Evolutionary conservation across 2,888 invertebrate species (phyloP).

Genomic region (Seladonia tumulorum): DNA sequence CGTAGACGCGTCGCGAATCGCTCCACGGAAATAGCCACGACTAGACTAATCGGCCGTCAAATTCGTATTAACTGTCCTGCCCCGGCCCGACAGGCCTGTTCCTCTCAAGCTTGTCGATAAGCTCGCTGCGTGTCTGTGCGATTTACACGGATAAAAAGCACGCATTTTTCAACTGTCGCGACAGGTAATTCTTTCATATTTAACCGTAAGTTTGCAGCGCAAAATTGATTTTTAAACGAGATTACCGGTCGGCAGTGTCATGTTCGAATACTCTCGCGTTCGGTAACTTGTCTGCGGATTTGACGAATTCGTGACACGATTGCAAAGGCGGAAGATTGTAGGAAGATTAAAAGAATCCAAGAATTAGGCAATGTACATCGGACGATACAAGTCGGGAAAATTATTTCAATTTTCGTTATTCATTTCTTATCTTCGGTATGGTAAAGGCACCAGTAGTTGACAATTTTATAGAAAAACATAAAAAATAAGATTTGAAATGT

Average conservation of each 20-base stretch:
- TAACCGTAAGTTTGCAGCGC: not conserved
- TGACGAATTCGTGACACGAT: no score
- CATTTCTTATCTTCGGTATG: no score
- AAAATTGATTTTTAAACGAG: not conserved
- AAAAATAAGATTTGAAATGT: no score
- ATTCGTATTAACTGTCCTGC: slow-evolving; percentile 43
- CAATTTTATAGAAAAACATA: no score
- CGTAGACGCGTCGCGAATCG: slow-evolving; percentile 39
- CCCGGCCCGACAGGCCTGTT: not conserved
- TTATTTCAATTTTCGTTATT: no score
- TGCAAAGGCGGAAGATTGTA: not conserved
- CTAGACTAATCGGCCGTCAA: slow-evolving; percentile 44
- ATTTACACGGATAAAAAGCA: not conserved
- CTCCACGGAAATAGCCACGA: slow-evolving; percentile 33
- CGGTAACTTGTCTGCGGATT: not conserved
- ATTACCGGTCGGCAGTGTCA: not conserved
- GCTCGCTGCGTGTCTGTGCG: not conserved
- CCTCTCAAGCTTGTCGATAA: slow-evolving; percentile 1
- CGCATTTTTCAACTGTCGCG: not conserved
- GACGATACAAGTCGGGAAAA: no score
- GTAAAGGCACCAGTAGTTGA: no score
- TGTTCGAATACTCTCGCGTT: not conserved
- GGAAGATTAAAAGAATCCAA: not conserved
- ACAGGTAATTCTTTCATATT: not conserved
- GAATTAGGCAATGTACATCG: no score